Evolutionary conservation across 2,113 vertebrate species (phyloP).

Genomic region (Hipposideros armiger): DNA sequence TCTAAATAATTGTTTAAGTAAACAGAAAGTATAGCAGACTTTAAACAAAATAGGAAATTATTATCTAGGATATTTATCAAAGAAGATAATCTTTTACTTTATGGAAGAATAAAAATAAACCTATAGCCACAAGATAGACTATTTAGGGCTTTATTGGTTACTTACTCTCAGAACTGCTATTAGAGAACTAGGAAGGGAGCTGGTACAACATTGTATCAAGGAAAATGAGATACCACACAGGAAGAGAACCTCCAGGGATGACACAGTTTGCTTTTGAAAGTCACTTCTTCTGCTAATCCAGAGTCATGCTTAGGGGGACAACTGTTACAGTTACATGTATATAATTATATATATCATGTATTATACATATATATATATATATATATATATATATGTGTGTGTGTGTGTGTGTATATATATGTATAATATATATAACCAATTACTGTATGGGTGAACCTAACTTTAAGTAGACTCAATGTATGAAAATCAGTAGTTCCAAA

Average conservation of each 20-base stretch:
- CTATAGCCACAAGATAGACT: constrained; percentile 14
- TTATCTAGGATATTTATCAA: constrained; percentile 31
- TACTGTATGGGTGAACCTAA: background rate
- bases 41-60: constrained; percentile 64
- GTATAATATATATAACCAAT: background rate
- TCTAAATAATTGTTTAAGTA: constrained; percentile 87
- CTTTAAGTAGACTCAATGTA: constrained; percentile 49
- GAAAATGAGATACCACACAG: constrained; percentile 14
- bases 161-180: constrained; percentile 22
- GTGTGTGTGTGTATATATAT: background rate
- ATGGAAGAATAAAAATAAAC: constrained; percentile 33
- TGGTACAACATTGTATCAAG: background rate
- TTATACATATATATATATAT: background rate
- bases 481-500: constrained; percentile 53
- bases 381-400: background rate
- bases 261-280: constrained; percentile 44
- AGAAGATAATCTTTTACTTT: constrained; percentile 60
- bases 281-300: background rate
- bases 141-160: background rate
- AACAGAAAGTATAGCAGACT: constrained; percentile 64
- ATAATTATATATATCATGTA: background rate
- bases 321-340: background rate
- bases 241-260: background rate
- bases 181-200: background rate
- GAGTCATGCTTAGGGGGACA: constrained; percentile 22